These are phyloP conservation scores for Tolmerus cingulatus DNA, from an alignment of 2,888 invertebrate genomes.

Conservation along the genomic window DNA sequence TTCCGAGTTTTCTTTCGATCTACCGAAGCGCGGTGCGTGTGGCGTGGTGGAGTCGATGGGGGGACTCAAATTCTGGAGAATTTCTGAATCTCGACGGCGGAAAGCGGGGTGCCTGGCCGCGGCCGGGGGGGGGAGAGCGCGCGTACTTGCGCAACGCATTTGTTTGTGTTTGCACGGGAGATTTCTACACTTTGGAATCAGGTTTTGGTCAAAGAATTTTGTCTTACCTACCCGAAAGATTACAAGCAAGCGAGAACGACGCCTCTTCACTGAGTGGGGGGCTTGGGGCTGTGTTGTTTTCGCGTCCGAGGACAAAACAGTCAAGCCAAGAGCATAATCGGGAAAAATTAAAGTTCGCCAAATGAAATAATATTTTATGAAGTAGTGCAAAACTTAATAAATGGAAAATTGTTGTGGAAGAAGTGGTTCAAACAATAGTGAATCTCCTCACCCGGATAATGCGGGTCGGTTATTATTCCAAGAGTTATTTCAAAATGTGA, in stretches of 20 bases:
- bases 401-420: not conserved
- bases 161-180: constrained; percentile 34
- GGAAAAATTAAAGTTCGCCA: not conserved
- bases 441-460: not conserved
- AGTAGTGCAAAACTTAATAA: not conserved
- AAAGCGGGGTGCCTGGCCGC: not conserved
- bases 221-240: constrained; percentile 8
- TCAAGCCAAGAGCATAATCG: not conserved
- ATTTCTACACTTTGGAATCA: constrained; percentile 28
- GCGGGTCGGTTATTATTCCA: not conserved
- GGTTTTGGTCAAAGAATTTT: constrained; percentile 38
- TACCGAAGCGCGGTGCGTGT: not conserved
- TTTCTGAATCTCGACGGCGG: not conserved
- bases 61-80: not conserved
- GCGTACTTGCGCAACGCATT: constrained; percentile 37
- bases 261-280: not conserved
- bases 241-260: not conserved
- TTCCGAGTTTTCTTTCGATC: not conserved
- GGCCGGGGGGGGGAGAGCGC: not conserved
- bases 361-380: not conserved
- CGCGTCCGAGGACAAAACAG: not conserved
- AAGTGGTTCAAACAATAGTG: not conserved
- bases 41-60: not conserved
- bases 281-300: not conserved
- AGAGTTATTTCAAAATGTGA: not conserved